Base-by-base conservation (phyloP, 53 echinoderm and acorn worm species). In the Pentamera pediparva region DNA sequence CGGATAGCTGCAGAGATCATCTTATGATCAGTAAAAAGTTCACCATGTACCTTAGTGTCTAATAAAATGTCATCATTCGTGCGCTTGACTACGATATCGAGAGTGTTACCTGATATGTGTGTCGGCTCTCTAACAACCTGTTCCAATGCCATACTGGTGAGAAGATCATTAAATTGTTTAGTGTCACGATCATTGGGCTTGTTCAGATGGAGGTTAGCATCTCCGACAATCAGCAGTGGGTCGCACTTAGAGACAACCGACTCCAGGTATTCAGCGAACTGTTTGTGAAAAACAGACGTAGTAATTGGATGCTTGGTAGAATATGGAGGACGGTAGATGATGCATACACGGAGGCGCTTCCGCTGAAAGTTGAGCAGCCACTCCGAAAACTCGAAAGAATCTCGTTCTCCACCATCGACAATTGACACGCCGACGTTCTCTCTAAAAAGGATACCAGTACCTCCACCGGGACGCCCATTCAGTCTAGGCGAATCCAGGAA, bases 331-430 rank as follows among this genome's bases (percentile, higher is more conserved):
- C 50, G 50, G 7, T 50, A 43, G 8, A 43, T 15, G 9, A 43
- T 15, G 15, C 43, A 43, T 43, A 43, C 8, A 11, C 43, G 43
- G 9, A 43, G 43, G 15, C 9, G 43, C 43, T 43, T 43, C 43
- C 43, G 43, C 15, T 43, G 43, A 15, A 43, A 56, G 13, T 56
- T 9, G 8, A 56, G 56, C 24, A 56, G 8, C 56, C 56, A 56
- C 20, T 56, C 56, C 11, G 56, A 56, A 56, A 56, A 56, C 21
- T 56, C 56, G 24, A 56, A 56, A 12, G 56, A 56, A 22, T 56
- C 56, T 19, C 7, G 7, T 56, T 56, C 56, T 19, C n/a, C 24
- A 8, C 7, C 7, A 19, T 12, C 56, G 20, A 56, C 56, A 9
- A 56, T 56, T 15, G n/a, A 22, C 7, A 19, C 56, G 7, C 20